Percentiles rank a stretch among this genome's conserved stretches.
These are phyloP conservation scores for Trichopoda pennipes DNA, from an alignment of 2,888 invertebrate genomes.

Conservation along the genomic window DNA sequence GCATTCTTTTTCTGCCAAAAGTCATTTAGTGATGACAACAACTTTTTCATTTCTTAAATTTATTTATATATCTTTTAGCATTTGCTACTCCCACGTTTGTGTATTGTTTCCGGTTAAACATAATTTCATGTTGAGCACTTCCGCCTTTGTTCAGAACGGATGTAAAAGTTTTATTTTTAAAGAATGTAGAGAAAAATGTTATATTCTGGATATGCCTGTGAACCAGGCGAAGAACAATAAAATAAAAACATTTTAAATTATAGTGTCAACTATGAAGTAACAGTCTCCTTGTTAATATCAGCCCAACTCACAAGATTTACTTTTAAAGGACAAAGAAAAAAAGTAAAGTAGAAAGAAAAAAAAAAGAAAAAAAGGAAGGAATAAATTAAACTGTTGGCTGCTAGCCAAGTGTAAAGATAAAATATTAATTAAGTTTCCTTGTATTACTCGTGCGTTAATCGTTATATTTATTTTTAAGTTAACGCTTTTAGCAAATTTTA, in stretches of 20 bases:
- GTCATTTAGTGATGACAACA: slow-evolving; percentile 6
- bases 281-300: slow-evolving; percentile 6
- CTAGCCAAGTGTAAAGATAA: slow-evolving; percentile 60
- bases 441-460: slow-evolving; percentile 48
- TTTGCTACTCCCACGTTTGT: slow-evolving; percentile 47
- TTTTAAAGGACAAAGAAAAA: background rate
- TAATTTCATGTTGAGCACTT: slow-evolving; percentile 59
- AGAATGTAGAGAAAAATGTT: slow-evolving; percentile 11
- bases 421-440: slow-evolving; percentile 63
- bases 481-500: slow-evolving; percentile 29
- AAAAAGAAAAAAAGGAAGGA: background rate
- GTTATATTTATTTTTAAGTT: slow-evolving; percentile 18
- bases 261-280: background rate
- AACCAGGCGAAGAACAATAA: background rate
- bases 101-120: slow-evolving; percentile 61
- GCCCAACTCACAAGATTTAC: slow-evolving; percentile 32
- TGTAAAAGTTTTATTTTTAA: slow-evolving; percentile 22
- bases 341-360: background rate
- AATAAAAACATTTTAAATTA: background rate
- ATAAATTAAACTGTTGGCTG: slow-evolving; percentile 33
- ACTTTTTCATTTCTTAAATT: slow-evolving; percentile 14
- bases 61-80: slow-evolving; percentile 32
- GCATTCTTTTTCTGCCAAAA: slow-evolving; percentile 2
- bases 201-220: slow-evolving; percentile 9
- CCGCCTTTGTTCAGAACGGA: slow-evolving; percentile 47